Base-by-base conservation (phyloP, 2,797 vertebrate species). In the Peromyscus eremicus region DNA sequence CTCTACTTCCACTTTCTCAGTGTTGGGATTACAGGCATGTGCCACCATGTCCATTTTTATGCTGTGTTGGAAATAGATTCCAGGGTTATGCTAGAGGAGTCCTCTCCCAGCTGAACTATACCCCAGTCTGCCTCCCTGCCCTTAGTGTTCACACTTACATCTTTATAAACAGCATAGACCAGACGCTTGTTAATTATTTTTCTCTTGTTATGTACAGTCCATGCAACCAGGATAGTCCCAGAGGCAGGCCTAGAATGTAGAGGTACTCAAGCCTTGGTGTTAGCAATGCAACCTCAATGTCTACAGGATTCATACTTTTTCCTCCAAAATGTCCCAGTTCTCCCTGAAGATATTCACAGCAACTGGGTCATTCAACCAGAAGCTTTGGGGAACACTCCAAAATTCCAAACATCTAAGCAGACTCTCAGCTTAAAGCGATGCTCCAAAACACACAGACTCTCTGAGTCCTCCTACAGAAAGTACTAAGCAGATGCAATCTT, bases 401-500 rank as follows among this genome's bases (percentile, higher is more conserved):
- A 84, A 46, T 94, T n/a, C 34, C 86, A 34, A 84, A 6, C 29
- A 68, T 1, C 46, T 68, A 57, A 25, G 62, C 55, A 49, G 57
- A 88, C 19, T 62, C 84, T 82, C 7, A 13, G 27, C 66, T 25
- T 55, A 46, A 55, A 79, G 29, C 32, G 32, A 57, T 19, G 52
- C 37, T 11, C 21, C 4, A 55, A 83, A 70, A 49, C 1, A 27
- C 9, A 2, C 25, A 23, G 57, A 12, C 29, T 55, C 29, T 34
- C 6, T 34, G n/a, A 75, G 68, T 11, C 19, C 43, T 34, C 11
- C 75, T 80, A 46, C 23, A 37, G 37, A 66, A 89, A 94, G 27
- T 0, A 1, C 14, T 23, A 37, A 27, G 16, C 11, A 32, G 14
- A 64, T 6, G 12, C 0, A 8, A 32, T n/a, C 95, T 27, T 4